Conservation (phyloP, 2,888 invertebrate species). For the Oxytorus armatus region DNA sequence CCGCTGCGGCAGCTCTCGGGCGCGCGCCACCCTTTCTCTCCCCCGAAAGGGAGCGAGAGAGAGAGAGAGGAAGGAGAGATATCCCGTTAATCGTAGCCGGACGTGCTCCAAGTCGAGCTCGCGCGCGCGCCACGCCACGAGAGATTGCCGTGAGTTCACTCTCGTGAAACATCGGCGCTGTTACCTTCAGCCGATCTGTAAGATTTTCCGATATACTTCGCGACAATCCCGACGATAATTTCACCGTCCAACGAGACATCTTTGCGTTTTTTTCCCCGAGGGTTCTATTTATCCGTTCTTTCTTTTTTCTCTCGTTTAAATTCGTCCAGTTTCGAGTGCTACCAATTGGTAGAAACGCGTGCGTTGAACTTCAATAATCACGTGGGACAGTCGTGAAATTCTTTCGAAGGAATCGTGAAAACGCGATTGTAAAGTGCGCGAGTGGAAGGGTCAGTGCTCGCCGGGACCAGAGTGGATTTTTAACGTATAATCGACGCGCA, state of each 20-base stretch:
- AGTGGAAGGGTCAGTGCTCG: conserved; percentile 23
- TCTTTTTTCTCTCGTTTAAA: conserved; percentile 1
- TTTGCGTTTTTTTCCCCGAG: not conserved
- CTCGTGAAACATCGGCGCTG: conserved; percentile 28
- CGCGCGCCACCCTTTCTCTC: conserved; percentile 59
- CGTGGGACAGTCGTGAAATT: not conserved
- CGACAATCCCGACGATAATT: conserved; percentile 4
- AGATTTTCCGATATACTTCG: not conserved
- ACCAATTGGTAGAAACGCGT: not conserved
- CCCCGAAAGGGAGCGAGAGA: conserved; percentile 41
- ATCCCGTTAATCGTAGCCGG: conserved; percentile 65
- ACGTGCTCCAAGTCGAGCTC: conserved; percentile 65
- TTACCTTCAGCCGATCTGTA: conserved; percentile 33
- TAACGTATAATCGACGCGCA: not conserved
- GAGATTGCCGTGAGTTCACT: conserved; percentile 29
- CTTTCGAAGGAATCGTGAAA: not conserved
- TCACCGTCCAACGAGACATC: not conserved
- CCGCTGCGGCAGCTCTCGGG: conserved; percentile 67
- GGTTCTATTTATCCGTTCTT: too few species aligned
- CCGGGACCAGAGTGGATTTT: conserved; percentile 21
- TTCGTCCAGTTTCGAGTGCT: conserved; percentile 2
- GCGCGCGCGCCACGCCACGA: conserved; percentile 60
- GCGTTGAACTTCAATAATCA: not conserved
- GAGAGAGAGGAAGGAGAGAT: conserved; percentile 62
- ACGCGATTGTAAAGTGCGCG: conserved; percentile 41